Evolutionary conservation across 2,888 invertebrate species (phyloP), one percentile per base, ranked within the genome.

Genomic region (Galerucella calmariensis): DNA sequence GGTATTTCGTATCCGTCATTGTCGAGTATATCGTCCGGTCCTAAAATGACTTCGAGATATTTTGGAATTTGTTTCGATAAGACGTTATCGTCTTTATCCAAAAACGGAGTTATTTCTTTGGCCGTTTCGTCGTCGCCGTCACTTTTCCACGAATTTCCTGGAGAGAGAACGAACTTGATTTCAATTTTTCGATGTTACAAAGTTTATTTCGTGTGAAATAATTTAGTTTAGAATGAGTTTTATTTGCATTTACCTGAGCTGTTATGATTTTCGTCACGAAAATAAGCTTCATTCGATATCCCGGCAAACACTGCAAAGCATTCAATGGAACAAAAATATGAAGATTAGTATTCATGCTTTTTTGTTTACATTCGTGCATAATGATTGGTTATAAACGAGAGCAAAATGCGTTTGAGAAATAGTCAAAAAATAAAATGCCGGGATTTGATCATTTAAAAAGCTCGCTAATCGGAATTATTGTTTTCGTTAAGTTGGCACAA

Each of bases 201-300:
- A 20, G 20, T 41, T 58, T 58, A 58, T 59, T 20, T 44, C 46
- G 2, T 63, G 41, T n/a, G 20, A 35, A 69, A 44, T 44, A 44
- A 35, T 69, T 74, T 67, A 74, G 74, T 73, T 51, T 11, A 61
- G 24, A 69, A 51, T 68, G 62, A 63, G 58, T 67, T 76, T 69
- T 73, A 69, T 63, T 46, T 16, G 69, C 44, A 79, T 83, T 63
- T 87, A 87, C 88, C 87, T 87, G 91, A 90, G 86, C 88, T 87
- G 87, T 92, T 92, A 89, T 90, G 91, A 89, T 92, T 92, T 89
- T 92, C 91, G 89, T 93, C 94, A 85, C 92, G 91, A 89, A 93
- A 92, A 90, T 94, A 94, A 88, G 92, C 92, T 89, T 91, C 91
- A 90, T 94, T 94, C 90, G 92, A 92, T 88, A 94, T 91, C 86